A percentile compares a stretch with the other conserved stretches of the same genome.
These are phyloP conservation scores for Pseudomyrmex gracilis DNA, from an alignment of 1,140 invertebrate genomes.

Conservation along the genomic window DNA sequence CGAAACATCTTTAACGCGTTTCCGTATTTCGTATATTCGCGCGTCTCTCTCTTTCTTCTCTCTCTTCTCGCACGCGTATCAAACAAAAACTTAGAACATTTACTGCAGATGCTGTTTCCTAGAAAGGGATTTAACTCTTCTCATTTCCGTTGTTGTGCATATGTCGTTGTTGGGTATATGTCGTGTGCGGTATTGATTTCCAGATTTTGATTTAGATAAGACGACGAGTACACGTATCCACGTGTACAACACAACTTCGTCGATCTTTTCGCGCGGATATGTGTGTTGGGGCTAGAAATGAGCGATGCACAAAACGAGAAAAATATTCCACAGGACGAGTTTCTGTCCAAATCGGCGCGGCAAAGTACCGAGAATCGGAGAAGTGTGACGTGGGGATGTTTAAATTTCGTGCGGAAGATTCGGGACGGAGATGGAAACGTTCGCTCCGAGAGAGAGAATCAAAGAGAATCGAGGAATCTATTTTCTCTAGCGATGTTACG, in stretches of 20 bases:
- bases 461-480: constrained; percentile 55
- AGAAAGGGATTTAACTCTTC: neutral
- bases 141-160: constrained; percentile 10
- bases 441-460: constrained; percentile 39
- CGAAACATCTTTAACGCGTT: neutral
- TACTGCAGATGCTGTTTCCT: neutral
- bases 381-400: constrained; percentile 2
- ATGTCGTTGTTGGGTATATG: constrained; percentile 6
- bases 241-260: neutral
- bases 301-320: constrained; percentile 12
- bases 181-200: constrained; percentile 76
- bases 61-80: too few species aligned
- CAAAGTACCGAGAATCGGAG: constrained; percentile 9
- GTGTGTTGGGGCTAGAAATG: constrained; percentile 3
- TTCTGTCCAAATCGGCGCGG: constrained; percentile 4
- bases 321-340: constrained; percentile 14
- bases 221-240: constrained; percentile 7
- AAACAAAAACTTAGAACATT: neutral
- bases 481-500: constrained; percentile 59
- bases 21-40: too few species aligned
- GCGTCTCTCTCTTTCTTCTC: too few species aligned
- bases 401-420: constrained; percentile 11
- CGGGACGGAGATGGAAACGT: constrained; percentile 1
- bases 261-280: neutral
- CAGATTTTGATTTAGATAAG: constrained; percentile 78